phyloP scores from a whole-genome alignment of 64 coral and sea anemone genomes.

The Orbicella faveolata region DNA sequence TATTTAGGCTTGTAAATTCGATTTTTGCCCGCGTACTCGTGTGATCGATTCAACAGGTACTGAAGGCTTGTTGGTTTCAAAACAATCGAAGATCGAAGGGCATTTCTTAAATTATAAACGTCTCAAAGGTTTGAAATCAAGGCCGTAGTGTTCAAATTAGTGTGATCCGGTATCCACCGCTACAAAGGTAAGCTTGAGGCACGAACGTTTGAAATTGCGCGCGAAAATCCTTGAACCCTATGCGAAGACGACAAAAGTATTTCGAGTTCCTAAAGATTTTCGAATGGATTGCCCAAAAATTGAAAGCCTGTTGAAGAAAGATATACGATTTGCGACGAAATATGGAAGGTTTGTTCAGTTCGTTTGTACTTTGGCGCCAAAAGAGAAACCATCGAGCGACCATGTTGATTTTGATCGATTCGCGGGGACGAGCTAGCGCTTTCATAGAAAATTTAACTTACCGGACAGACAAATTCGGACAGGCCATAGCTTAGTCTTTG shows the following conservation, averaged over 20 bases:
- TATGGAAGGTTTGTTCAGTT: not conserved
- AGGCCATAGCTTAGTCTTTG: slow-evolving; percentile 79
- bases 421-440: not conserved
- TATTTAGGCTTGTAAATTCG: too few relatives aligned
- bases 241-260: not conserved
- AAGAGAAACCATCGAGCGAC: not conserved
- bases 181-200: not conserved
- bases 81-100: too few relatives aligned
- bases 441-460: slow-evolving; percentile 58
- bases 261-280: not conserved
- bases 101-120: too few relatives aligned
- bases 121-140: too few relatives aligned
- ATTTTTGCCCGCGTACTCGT: too few relatives aligned
- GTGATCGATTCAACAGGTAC: too few relatives aligned
- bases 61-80: too few relatives aligned
- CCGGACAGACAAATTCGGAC: slow-evolving; percentile 81
- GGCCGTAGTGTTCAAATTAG: too few relatives aligned
- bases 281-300: not conserved
- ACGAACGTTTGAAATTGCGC: not conserved
- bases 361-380: slow-evolving; percentile 34
- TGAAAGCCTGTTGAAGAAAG: not conserved
- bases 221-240: not conserved
- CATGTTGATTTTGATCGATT: slow-evolving; percentile 3
- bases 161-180: too few relatives aligned
- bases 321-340: not conserved